Evolutionary conservation across 2,797 vertebrate genomes (phyloP), one percentile per base, ranked within the genome.

Genomic region (Enteromius paludinosus): DNA sequence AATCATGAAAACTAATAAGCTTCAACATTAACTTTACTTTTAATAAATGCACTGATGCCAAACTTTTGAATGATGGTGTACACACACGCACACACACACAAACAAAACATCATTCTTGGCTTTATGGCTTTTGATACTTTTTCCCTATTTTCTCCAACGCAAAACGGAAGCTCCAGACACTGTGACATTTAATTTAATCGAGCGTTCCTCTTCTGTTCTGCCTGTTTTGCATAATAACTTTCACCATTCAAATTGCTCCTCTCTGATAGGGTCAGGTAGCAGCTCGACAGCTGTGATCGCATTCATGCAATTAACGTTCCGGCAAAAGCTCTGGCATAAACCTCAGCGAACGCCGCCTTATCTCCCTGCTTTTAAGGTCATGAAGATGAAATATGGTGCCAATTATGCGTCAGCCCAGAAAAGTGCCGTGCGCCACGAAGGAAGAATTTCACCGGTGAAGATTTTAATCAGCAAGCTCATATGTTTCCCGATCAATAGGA

Each of bases 211-310:
- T 69, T 72, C 61, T 49, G 80, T 54, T 49, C 69, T 43, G 72
- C 47, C 52, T 59, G 33, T 68, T 83, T 74, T 81, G 81, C 86
- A 78, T 85, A 74, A 83, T 78, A 77, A 78, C 81, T 83, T 73
- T 70, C 59, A 65, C 62, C 75, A 83, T 82, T 83, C 68, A 87
- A 87, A 85, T 87, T 30, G 71, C 18, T 9, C 18, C 4, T 2
- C 81, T 71, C 71, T 15, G 82, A 76, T 61, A 75, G 75, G 28
- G 49, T 61, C 81, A 62, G 73, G 68, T 54, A 78, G 47, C 66
- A 52, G 77, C 56, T 56, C 35, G 33, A 20, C 72, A 41, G 61
- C 43, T 54, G 83, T 73, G 68, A 83, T 65, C 82, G 45, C 23
- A 70, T 77, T 77, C 81, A 61, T 28, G 35, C 69, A 73, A 85